A percentile compares a stretch with the other conserved stretches of the same genome.
Evolutionary conservation across 2,797 vertebrate species (phyloP).

Genomic region (Hyperoplus lanceolatus): DNA sequence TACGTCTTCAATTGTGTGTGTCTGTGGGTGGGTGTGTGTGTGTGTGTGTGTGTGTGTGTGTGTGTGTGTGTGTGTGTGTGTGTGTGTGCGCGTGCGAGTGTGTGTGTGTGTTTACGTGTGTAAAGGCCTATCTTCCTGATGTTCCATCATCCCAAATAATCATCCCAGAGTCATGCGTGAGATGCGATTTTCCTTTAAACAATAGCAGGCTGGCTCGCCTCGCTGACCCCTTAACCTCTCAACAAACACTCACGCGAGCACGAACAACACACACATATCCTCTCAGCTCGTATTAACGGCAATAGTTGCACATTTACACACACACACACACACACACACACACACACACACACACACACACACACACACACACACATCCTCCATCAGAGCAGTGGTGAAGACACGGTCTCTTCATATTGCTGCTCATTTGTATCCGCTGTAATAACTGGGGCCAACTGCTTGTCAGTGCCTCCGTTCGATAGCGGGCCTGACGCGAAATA

Average conservation of each 20-base stretch:
- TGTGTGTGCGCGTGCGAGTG: slow-evolving; percentile 10
- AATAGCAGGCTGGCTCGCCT: slow-evolving; percentile 73
- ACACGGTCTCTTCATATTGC: slow-evolving; percentile 64
- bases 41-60: slow-evolving; percentile 17
- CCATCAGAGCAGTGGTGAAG: slow-evolving; percentile 45
- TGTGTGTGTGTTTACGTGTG: slow-evolving; percentile 21
- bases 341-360: neutral
- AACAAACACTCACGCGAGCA: slow-evolving; percentile 40
- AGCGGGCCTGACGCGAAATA: slow-evolving; percentile 37
- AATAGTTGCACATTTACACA: slow-evolving; percentile 30
- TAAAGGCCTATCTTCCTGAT: slow-evolving; percentile 60
- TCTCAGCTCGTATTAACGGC: slow-evolving; percentile 43
- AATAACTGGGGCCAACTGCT: slow-evolving; percentile 65
- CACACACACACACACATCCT: slow-evolving; percentile 21
- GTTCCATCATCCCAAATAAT: slow-evolving; percentile 77
- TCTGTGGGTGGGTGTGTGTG: neutral
- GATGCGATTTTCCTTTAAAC: slow-evolving; percentile 80
- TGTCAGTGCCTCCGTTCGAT: slow-evolving; percentile 57
- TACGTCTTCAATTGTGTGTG: slow-evolving; percentile 8
- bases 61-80: slow-evolving; percentile 18
- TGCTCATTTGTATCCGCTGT: slow-evolving; percentile 72
- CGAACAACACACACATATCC: slow-evolving; percentile 12
- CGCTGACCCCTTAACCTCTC: slow-evolving; percentile 72
- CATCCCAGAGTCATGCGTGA: slow-evolving; percentile 78
- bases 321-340: slow-evolving; percentile 15